Evolutionary conservation across 1,140 invertebrate genomes (phyloP).

Genomic region (Branchinecta lindahli): DNA sequence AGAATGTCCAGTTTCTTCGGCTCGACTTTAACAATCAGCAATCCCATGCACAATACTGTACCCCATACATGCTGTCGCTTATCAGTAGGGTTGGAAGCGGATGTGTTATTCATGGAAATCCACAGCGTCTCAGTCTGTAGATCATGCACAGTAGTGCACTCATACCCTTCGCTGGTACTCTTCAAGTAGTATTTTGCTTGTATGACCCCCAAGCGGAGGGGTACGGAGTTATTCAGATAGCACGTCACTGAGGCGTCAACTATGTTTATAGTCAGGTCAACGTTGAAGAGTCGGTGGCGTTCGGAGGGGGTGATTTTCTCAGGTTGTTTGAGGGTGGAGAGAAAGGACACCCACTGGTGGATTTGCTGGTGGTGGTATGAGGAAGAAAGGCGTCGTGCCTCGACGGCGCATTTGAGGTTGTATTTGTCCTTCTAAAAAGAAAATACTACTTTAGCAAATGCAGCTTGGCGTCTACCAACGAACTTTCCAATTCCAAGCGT

Average conservation of each 20-base stretch:
- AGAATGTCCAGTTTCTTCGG: neutral
- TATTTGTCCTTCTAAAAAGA: neutral
- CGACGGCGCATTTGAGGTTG: neutral
- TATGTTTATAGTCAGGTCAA: neutral
- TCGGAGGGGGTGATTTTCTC: neutral
- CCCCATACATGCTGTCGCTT: neutral
- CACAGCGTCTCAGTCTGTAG: neutral
- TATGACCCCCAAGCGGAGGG: constrained; percentile 1
- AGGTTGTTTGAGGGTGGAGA: neutral
- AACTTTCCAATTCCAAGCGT: too few relatives aligned
- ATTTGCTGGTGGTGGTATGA: neutral
- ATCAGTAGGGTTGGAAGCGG: neutral
- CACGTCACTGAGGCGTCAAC: neutral
- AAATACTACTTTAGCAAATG: neutral
- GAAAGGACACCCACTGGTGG: neutral
- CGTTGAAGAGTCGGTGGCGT: neutral
- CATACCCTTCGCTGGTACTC: neutral
- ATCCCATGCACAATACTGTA: neutral
- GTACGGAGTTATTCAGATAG: neutral
- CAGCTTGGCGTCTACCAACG: neutral
- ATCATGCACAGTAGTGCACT: neutral
- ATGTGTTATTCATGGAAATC: neutral
- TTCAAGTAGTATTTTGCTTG: constrained; percentile 3
- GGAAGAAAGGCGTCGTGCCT: neutral
- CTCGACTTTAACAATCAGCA: neutral